These are phyloP conservation scores for Phaethornis superciliosus DNA, from an alignment of 2,113 vertebrate species.

Conservation along the genomic window DNA sequence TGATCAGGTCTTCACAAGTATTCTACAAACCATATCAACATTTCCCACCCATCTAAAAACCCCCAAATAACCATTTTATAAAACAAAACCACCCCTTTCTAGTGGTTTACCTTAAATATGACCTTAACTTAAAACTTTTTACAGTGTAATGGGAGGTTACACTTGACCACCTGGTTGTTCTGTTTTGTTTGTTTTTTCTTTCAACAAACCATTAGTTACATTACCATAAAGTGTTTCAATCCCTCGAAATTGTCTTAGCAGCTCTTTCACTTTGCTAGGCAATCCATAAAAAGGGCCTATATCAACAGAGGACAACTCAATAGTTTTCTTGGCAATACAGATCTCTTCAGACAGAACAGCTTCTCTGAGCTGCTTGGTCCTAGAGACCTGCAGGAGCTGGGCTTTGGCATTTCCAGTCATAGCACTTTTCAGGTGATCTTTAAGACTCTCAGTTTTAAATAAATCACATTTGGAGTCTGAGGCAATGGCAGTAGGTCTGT, in stretches of 20 bases:
- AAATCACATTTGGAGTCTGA: neutral
- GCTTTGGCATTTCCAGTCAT: conserved; percentile 88
- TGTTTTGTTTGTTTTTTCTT: neutral
- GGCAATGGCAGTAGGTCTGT: neutral
- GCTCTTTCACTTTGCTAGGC: conserved; percentile 90
- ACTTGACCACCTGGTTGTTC: neutral
- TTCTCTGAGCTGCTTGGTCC: conserved; percentile 81
- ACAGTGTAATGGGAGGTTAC: neutral
- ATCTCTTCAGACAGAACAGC: conserved; percentile 87
- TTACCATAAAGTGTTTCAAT: conserved; percentile 94
- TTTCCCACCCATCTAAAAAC: neutral
- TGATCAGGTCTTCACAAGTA: fast-evolving
- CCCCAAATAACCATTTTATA: fast-evolving
- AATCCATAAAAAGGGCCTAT: conserved; percentile 95
- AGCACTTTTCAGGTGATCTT: conserved; percentile 86
- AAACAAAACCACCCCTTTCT: neutral
- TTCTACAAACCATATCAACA: neutral
- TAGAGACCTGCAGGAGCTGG: conserved; percentile 76
- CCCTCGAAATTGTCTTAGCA: conserved; percentile 84
- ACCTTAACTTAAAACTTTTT: neutral
- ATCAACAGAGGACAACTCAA: conserved; percentile 79
- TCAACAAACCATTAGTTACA: neutral
- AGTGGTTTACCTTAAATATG: neutral
- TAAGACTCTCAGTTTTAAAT: conserved; percentile 79
- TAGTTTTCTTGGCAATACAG: conserved; percentile 79